Conservation (phyloP, 2,888 invertebrate genomes). For the Trilocha varians region DNA sequence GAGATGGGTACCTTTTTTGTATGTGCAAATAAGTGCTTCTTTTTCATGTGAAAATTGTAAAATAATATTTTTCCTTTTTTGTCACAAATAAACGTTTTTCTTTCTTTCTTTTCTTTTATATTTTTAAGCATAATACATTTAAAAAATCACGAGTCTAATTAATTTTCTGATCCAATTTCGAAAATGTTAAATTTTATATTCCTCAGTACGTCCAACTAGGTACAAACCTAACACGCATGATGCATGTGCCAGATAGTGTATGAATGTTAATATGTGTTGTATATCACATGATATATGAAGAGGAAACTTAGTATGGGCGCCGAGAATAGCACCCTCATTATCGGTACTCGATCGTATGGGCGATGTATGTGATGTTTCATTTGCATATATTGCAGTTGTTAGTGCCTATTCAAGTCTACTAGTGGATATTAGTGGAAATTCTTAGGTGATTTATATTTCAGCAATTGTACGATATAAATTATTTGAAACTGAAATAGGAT, state of each 20-base stretch:
- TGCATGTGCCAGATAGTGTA: constrained; percentile 1
- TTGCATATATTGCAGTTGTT: background rate
- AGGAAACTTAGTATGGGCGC: background rate
- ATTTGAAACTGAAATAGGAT: background rate
- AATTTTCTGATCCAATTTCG: too few relatives aligned
- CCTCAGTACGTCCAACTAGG: background rate
- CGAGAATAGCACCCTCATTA: background rate
- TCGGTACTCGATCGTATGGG: background rate
- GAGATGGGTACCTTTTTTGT: too few relatives aligned
- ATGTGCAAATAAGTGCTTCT: too few relatives aligned
- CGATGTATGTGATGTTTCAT: background rate
- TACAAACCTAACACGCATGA: background rate
- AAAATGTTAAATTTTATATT: background rate
- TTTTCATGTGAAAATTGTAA: too few relatives aligned
- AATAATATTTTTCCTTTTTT: too few relatives aligned
- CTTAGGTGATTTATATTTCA: too few relatives aligned
- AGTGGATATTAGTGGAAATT: background rate
- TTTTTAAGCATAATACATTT: too few relatives aligned
- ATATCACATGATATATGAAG: background rate
- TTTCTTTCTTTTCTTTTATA: too few relatives aligned
- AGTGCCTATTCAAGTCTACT: background rate
- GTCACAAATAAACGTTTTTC: too few relatives aligned
- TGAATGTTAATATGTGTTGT: constrained; percentile 2
- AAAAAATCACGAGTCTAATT: too few relatives aligned
- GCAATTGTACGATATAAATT: background rate